A percentile compares a stretch with the other conserved stretches of the same genome.
These are phyloP conservation scores for Gallinago stenura DNA, from an alignment of 2,797 vertebrate species.

Conservation along the genomic window DNA sequence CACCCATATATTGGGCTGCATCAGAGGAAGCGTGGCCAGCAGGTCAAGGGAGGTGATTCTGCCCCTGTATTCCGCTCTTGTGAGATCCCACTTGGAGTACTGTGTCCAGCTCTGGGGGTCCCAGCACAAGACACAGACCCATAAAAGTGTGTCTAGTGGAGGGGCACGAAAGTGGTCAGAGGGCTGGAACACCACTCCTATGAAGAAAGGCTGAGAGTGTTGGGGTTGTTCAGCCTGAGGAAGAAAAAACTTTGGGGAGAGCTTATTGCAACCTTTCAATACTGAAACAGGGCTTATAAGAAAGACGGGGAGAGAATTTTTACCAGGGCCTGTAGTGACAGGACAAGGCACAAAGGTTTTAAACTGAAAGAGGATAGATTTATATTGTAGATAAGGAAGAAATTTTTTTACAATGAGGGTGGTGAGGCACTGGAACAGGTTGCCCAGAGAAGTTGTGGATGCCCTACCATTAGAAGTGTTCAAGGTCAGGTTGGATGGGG, in stretches of 20 bases:
- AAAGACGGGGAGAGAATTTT: neutral
- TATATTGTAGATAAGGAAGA: neutral
- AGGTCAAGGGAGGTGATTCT: neutral
- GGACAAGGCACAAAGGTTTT: rapidly evolving
- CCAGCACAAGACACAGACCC: neutral
- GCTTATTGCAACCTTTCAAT: neutral
- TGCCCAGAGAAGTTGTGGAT: neutral
- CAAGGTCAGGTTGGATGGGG: neutral
- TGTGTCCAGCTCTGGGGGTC: too few relatives aligned
- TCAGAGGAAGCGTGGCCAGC: rapidly evolving
- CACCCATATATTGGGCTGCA: neutral
- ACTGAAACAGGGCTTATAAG: neutral
- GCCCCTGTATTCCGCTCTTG: rapidly evolving
- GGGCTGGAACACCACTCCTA: neutral
- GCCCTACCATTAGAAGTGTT: neutral
- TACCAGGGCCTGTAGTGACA: neutral
- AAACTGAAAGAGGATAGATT: neutral
- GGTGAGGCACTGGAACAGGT: neutral
- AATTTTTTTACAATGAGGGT: rapidly evolving
- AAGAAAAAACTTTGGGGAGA: neutral
- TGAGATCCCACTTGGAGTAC: neutral
- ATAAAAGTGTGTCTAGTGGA: neutral
- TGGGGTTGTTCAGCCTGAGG: neutral
- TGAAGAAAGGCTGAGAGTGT: neutral
- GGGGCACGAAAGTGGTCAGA: rapidly evolving